Base-by-base conservation (phyloP, 1,140 invertebrate species). In the Brachionus plicatilis region DNA sequence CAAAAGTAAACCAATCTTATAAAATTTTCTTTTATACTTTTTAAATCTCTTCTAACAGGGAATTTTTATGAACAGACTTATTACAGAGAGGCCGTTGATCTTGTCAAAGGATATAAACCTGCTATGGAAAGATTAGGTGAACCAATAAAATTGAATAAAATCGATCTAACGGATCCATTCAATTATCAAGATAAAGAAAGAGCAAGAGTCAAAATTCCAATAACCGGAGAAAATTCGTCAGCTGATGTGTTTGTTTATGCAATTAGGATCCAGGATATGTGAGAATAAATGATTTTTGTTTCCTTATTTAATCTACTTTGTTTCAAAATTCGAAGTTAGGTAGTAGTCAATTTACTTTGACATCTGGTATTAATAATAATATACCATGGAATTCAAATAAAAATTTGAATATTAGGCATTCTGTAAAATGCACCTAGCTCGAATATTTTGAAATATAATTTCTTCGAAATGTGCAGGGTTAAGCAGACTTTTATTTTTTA, bases 101-200 rank as follows among this genome's bases (percentile, higher is more conserved):
- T 82, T 56, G n/a, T 68, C 6, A 65, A 82, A 41, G 79, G 79
- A 5, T 82, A 82, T 37, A 65, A 43, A 17, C 79, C 79, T 60
- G 65, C 41, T 17, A 82, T 65, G 79, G 50, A 82, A 45, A 82
- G 53, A 82, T 27, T 82, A 6, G 79, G 79, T 11, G 27, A 82
- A 65, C 79, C 79, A 24, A 20, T 82, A 11, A 7, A 9, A 8
- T 17, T 82, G 8, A 68, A 68, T 37, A 65, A 68, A 43, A 65
- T 82, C 6, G 79, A 82, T 41, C 2, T 82, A 9, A 37, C 79
- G 0, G 79, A 82, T 17, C 7, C 17, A 5, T 82, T 82, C 14
- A 82, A 82, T 82, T 68, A 45, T 20, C 79, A 82, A 65, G 79
- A 82, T 65, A 12, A 8, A 11, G 29, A 82, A n/a, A 82, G 8